Percentiles rank a stretch among this genome's conserved stretches.
Conservation (phyloP, 37 sponge, comb jelly and placozoan species). For the Axinella damicornis region DNA sequence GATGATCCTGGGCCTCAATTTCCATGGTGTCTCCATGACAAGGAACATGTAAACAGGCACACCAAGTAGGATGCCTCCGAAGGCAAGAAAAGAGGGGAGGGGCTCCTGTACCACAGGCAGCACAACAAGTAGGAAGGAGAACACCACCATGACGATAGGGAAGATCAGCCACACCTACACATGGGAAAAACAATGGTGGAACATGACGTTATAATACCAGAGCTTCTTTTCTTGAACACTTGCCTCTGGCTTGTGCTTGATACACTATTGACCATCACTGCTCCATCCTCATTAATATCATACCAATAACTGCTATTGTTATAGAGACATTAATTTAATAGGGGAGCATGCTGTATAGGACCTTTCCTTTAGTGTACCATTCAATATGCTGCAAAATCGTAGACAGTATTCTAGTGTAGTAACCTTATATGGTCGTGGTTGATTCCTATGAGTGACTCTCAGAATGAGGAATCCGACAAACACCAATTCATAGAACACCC, state of each 20-base stretch:
- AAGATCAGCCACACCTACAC: conserved; percentile 32
- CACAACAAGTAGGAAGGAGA: conserved; percentile 44
- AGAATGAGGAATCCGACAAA: conserved; percentile 62
- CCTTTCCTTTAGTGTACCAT: too few species aligned
- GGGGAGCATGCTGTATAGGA: too few species aligned
- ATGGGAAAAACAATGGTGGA: neutral
- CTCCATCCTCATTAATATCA: too few species aligned
- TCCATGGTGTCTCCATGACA: conserved; percentile 65
- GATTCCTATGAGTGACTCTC: conserved; percentile 62
- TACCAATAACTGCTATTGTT: too few species aligned
- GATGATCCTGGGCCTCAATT: conserved; percentile 52
- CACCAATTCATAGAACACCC: conserved; percentile 63
- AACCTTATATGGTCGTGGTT: conserved; percentile 69
- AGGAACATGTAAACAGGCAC: conserved; percentile 81
- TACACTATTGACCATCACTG: too few species aligned
- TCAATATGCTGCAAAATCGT: too few species aligned
- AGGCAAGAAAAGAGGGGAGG: conserved; percentile 35
- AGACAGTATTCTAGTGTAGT: too few species aligned
- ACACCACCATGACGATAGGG: conserved; percentile 58
- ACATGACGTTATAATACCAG: too few species aligned
- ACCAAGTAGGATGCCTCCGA: conserved; percentile 49
- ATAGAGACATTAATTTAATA: too few species aligned
- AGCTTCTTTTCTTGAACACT: too few species aligned
- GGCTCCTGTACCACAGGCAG: conserved; percentile 53
- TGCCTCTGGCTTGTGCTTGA: too few species aligned